A percentile compares a stretch with the other conserved stretches of the same genome.
Conservation (phyloP, 2,888 invertebrate genomes). For the Bombyx huttoni region DNA sequence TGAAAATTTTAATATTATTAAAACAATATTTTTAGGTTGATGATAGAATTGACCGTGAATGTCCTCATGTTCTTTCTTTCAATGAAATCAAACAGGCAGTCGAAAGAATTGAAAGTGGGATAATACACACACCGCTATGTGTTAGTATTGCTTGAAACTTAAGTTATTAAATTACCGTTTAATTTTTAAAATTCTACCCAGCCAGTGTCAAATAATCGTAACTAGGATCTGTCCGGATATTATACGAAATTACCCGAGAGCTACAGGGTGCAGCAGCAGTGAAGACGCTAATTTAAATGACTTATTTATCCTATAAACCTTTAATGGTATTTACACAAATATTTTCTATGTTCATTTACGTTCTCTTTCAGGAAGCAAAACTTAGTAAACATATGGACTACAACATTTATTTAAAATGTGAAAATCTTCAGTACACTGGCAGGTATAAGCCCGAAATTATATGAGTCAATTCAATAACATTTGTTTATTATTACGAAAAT, state of each 20-base stretch:
- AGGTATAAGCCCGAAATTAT: slow-evolving; percentile 63
- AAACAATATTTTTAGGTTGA: not conserved
- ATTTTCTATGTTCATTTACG: too few relatives aligned
- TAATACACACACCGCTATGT: slow-evolving; percentile 61
- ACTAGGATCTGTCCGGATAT: too few relatives aligned
- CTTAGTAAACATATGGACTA: slow-evolving; percentile 75
- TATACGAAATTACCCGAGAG: too few relatives aligned
- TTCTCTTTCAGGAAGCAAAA: slow-evolving; percentile 60
- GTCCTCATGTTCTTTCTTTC: slow-evolving; percentile 36
- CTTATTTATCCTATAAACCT: too few relatives aligned
- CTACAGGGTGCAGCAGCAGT: too few relatives aligned
- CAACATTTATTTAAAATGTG: slow-evolving; percentile 84
- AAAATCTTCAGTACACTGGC: slow-evolving; percentile 88
- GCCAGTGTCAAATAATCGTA: too few relatives aligned
- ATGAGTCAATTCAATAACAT: not conserved
- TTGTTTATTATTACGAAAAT: too few relatives aligned
- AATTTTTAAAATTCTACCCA: not conserved
- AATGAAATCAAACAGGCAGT: slow-evolving; percentile 52
- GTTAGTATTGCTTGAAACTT: slow-evolving; percentile 24
- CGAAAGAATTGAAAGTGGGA: slow-evolving; percentile 47
- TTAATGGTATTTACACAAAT: too few relatives aligned
- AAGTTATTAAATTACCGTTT: not conserved
- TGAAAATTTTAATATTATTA: not conserved
- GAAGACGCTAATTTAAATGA: too few relatives aligned
- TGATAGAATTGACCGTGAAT: slow-evolving; percentile 4